Conservation (phyloP, 2,113 vertebrate species). For the Microtus pennsylvanicus region DNA sequence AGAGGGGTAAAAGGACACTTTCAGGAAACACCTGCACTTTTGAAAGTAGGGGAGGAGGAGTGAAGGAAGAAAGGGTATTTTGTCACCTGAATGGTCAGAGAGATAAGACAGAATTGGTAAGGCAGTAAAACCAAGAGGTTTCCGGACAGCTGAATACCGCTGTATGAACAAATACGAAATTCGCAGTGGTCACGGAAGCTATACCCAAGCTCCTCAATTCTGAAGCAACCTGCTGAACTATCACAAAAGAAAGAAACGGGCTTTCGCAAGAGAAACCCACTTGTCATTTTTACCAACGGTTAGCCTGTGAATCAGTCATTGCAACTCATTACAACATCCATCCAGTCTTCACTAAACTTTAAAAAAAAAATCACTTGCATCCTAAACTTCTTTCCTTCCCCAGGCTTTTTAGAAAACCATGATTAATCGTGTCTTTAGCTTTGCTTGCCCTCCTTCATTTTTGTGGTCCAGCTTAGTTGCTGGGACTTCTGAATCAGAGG, state of each 20-base stretch:
- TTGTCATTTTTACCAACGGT: background rate
- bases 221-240: background rate
- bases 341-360: background rate
- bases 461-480: background rate
- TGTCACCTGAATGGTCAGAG: background rate
- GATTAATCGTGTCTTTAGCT: background rate
- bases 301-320: background rate
- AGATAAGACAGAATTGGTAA: background rate
- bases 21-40: slow-evolving; percentile 29
- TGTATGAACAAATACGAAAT: background rate
- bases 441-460: background rate
- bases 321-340: slow-evolving; percentile 31
- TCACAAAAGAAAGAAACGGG: slow-evolving; percentile 1
- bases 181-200: background rate
- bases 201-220: background rate
- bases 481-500: background rate
- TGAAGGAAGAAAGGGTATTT: background rate
- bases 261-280: background rate
- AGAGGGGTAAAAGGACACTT: background rate
- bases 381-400: background rate
- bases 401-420: background rate
- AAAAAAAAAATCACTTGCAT: background rate
- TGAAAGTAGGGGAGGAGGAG: background rate
- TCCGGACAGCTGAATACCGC: background rate
- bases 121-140: background rate